phyloP scores from a whole-genome alignment of 2,888 invertebrate genomes.

The Tenthredo mesomela region DNA sequence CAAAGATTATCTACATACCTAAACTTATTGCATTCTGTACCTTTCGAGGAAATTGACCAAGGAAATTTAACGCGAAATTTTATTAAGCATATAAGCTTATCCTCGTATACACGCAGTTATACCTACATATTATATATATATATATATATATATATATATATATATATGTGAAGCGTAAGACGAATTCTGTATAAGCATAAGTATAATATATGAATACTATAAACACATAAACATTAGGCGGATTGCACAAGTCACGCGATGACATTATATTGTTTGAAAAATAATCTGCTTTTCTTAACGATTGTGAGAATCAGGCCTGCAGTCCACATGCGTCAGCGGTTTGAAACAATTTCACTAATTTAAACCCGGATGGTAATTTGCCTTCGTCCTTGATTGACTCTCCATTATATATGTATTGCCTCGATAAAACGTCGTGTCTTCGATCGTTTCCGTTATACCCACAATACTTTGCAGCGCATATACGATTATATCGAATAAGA shows the following conservation, averaged over 20 bases:
- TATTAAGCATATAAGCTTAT: too few species aligned
- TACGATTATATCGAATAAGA: not conserved
- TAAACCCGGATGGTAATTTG: slow-evolving; percentile 23
- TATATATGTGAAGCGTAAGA: not conserved
- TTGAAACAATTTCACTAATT: slow-evolving; percentile 24
- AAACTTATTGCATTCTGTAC: too few species aligned
- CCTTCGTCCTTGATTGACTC: slow-evolving; percentile 3
- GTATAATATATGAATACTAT: not conserved
- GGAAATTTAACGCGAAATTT: not conserved
- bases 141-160: too few species aligned
- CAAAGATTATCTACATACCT: not conserved
- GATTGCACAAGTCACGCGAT: slow-evolving; percentile 7
- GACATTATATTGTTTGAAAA: not conserved
- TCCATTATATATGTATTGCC: not conserved
- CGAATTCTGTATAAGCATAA: not conserved
- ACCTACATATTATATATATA: too few species aligned
- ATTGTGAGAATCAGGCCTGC: not conserved
- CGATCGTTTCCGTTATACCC: slow-evolving; percentile 11
- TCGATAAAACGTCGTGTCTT: slow-evolving; percentile 1
- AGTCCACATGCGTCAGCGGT: slow-evolving; percentile 33
- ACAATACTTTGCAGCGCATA: not conserved
- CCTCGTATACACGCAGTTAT: too few species aligned
- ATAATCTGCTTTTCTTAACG: not conserved
- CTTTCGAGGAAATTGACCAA: too few species aligned
- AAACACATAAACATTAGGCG: not conserved